Percentiles rank a stretch among this genome's conserved stretches.
phyloP scores from a whole-genome alignment of 2,797 vertebrate species.

The Brachyrhaphis roseni region DNA sequence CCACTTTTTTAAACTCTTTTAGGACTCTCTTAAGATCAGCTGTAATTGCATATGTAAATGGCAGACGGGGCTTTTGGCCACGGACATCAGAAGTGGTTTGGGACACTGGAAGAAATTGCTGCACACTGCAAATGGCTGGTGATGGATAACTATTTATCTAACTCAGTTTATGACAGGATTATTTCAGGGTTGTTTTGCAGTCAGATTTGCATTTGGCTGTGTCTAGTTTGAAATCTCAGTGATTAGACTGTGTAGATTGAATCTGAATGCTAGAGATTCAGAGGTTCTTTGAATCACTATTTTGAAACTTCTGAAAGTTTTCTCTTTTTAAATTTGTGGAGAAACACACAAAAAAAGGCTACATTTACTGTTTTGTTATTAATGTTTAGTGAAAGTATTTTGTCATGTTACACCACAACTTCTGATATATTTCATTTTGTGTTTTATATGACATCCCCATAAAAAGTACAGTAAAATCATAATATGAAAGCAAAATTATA shows the following conservation, averaged over 20 bases:
- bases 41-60: not conserved
- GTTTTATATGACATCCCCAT: not conserved
- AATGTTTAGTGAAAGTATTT: not conserved
- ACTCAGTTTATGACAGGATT: not conserved
- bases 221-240: not conserved
- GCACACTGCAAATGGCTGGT: no score
- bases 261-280: not conserved
- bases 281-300: not conserved
- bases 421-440: not conserved
- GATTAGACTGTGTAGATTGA: not conserved
- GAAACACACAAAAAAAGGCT: not conserved
- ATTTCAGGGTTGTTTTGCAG: not conserved
- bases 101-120: not conserved
- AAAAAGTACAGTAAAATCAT: not conserved
- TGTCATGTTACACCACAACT: not conserved
- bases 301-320: no score
- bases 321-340: not conserved
- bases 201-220: not conserved
- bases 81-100: not conserved
- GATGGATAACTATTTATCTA: no score
- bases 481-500: not conserved
- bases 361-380: not conserved
- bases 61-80: not conserved
- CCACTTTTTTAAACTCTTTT: not conserved
- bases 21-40: not conserved